These are phyloP conservation scores for Turdus rufiventris DNA, from an alignment of 2,113 vertebrate genomes.

Conservation along the genomic window DNA sequence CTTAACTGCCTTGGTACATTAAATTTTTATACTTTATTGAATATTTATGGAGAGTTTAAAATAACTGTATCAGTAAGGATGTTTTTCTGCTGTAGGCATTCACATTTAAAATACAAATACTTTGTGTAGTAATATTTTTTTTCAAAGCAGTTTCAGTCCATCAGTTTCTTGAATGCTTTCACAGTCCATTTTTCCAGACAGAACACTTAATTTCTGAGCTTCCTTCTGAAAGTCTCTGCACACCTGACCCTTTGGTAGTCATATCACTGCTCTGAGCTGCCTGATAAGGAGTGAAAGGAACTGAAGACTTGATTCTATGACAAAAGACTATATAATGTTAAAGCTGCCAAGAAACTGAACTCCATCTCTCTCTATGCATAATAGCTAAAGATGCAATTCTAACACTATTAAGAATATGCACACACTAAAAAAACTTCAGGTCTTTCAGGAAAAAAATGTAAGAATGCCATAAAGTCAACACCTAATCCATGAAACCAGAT, in stretches of 20 bases:
- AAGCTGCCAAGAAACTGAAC: not conserved
- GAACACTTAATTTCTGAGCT: constrained; percentile 8
- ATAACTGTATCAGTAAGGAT: not conserved
- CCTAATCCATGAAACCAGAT: not conserved
- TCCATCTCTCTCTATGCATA: not conserved
- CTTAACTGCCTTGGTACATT: not conserved
- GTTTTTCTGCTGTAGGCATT: not conserved
- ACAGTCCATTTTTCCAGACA: constrained; percentile 3
- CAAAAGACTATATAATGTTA: not conserved
- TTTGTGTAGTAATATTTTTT: not conserved
- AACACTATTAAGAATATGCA: not conserved
- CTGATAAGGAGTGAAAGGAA: not conserved
- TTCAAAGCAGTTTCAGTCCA: not conserved
- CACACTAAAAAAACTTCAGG: not conserved
- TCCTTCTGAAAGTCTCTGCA: not conserved
- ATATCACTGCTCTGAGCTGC: not conserved
- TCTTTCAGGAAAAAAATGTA: not conserved
- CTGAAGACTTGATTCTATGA: constrained; percentile 5
- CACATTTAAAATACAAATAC: not conserved
- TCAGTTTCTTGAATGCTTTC: not conserved
- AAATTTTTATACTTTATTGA: not conserved
- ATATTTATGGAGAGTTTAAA: not conserved
- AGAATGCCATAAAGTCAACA: not conserved
- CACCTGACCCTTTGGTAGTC: not conserved
- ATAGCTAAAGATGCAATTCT: not conserved